These are phyloP conservation scores for Oxyteleia sp. DNA, from an alignment of 2,888 invertebrate species.

Conservation along the genomic window DNA sequence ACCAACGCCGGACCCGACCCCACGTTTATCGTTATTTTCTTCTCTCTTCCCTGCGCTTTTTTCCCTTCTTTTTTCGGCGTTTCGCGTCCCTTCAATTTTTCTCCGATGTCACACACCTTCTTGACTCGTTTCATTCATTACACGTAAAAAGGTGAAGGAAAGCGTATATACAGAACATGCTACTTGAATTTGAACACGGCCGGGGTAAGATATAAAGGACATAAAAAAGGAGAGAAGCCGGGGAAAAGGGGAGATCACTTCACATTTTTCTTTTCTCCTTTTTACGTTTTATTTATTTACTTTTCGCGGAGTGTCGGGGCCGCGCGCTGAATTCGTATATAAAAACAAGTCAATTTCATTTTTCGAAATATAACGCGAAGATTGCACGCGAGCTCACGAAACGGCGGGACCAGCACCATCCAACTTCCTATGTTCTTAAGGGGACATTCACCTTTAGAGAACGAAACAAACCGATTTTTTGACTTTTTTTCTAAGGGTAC, in stretches of 20 bases:
- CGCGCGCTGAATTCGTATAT: too few species aligned
- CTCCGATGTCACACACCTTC: conserved; percentile 65
- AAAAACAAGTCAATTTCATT: too few species aligned
- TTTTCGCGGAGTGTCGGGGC: too few species aligned
- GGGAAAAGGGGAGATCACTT: conserved; percentile 34
- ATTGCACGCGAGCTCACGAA: too few species aligned
- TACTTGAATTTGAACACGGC: conserved; percentile 67
- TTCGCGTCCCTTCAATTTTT: conserved; percentile 60
- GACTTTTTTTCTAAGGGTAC: too few species aligned
- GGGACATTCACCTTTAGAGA: too few species aligned
- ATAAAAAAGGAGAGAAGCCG: conserved; percentile 38
- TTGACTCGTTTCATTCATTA: conserved; percentile 72
- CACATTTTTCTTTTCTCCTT: conserved; percentile 48
- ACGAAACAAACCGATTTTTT: too few species aligned
- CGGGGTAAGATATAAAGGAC: conserved; percentile 60
- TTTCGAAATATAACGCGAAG: too few species aligned
- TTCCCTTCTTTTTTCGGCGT: conserved; percentile 52
- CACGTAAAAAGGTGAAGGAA: conserved; percentile 64
- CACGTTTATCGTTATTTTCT: conserved; percentile 54
- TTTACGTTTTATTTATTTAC: too few species aligned
- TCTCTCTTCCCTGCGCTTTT: background rate
- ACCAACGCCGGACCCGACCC: conserved; percentile 45
- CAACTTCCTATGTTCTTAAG: too few species aligned
- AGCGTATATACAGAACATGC: conserved; percentile 64
- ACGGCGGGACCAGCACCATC: too few species aligned